Evolutionary conservation across 2,888 invertebrate genomes (phyloP), one percentile per base, ranked within the genome.

Genomic region (Caenorhabditis panamensis): DNA sequence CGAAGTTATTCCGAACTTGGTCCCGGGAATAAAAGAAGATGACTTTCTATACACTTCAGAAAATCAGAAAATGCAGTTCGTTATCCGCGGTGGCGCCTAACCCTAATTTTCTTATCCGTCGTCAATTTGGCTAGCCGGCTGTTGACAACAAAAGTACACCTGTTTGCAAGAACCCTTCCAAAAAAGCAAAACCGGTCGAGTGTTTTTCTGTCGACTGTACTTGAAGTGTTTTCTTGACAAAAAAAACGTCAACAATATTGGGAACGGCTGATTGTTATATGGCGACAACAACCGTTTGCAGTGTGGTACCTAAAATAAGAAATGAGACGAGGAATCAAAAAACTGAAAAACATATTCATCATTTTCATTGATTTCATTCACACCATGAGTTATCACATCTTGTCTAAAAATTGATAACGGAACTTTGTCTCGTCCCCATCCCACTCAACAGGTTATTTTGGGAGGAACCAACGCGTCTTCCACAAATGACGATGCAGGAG

Each of bases 171-270:
- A 44, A 9, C 6, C 9, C 9, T 13, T 5, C 22, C 9, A 26
- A 53, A 71, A 36, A 63, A 54, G 18, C 28, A 20, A 44, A 72
- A 72, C 72, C 63, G 72, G 72, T 72, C 37, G 18, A 1, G 31
- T 58, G 47, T 72, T 63, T 58, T 58, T 36, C 37, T 18, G 26
- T 20, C 24, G 11, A 59, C 26, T 63, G 62, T 61, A 71, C 54
- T 71, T 53, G 24, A 26, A 69, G 61, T 69, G 69, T 71, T 62
- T 62, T 61, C 53, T n/a, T 37, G 31, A 28, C 16, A 9, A 47
- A 56, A 54, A 8, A 36, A 13, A 9, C 44, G 28, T 51, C 31
- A 44, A 54, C 18, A 53, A 51, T 20, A 26, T 2, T 13, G 18
- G 31, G 51, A 51, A n/a, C 56, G 22, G 41, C n/a, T 26, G 37